These are phyloP conservation scores for Rhabdophis nuchalis DNA, from an alignment of 2,797 vertebrate genomes.

Conservation along the genomic window DNA sequence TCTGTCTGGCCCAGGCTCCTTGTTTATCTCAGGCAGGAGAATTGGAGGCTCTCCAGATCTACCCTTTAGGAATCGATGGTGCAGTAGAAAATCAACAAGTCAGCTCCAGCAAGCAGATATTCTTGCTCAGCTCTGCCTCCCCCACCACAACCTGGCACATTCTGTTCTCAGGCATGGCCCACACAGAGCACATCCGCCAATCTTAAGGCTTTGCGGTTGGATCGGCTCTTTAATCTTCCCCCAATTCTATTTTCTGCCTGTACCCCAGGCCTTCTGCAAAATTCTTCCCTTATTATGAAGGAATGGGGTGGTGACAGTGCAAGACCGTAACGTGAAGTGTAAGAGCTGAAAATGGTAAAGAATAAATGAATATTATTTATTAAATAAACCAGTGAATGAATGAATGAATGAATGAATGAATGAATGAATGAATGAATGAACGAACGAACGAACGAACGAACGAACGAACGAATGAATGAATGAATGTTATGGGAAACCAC, in stretches of 20 bases:
- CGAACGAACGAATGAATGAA: neutral
- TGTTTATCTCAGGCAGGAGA: neutral
- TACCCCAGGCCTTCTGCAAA: neutral
- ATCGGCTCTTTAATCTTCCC: neutral
- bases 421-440: neutral
- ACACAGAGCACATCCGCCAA: neutral
- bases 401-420: neutral
- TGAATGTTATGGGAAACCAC: neutral
- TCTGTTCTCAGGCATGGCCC: neutral
- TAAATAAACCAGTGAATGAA: neutral
- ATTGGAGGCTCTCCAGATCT: neutral
- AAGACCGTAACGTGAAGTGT: neutral
- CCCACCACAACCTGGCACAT: neutral
- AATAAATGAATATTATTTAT: neutral
- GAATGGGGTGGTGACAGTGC: neutral
- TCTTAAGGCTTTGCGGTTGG: neutral
- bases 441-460: neutral
- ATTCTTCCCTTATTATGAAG: neutral
- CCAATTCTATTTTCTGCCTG: neutral
- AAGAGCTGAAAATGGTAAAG: neutral
- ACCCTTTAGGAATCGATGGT: neutral
- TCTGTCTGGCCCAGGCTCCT: neutral
- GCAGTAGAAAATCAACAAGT: neutral
- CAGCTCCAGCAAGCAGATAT: neutral
- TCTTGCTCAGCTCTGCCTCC: neutral